phyloP scores from a whole-genome alignment of 2,113 vertebrate species.

The Coreoperca whiteheadi region DNA sequence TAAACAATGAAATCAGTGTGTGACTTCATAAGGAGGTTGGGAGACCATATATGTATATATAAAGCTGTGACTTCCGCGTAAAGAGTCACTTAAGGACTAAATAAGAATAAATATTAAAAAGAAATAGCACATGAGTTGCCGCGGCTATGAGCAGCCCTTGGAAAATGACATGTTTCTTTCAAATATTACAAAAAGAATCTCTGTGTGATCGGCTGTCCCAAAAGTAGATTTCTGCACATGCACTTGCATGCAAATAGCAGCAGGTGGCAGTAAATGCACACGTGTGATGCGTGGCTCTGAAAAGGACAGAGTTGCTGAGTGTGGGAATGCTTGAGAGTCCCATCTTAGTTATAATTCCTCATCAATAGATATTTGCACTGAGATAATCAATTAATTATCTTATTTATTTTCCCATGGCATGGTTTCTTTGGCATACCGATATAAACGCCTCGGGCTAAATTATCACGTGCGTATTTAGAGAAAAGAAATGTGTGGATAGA shows the following conservation, averaged over 20 bases:
- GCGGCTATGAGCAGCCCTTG: not conserved
- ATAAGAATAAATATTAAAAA: not conserved
- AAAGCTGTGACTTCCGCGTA: not conserved
- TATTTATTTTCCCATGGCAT: conserved; percentile 5
- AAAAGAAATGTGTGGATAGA: not conserved
- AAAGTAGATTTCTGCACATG: not conserved
- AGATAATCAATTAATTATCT: not conserved
- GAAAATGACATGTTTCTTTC: not conserved
- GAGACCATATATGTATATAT: not conserved
- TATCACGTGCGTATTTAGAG: not conserved
- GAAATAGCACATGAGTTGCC: not conserved
- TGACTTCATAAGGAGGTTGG: not conserved
- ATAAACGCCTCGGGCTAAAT: not conserved
- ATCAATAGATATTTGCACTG: conserved; percentile 18
- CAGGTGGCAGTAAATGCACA: conserved; percentile 57
- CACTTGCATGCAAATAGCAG: conserved; percentile 23
- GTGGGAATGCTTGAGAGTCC: not conserved
- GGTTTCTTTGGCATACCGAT: not conserved
- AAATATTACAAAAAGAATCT: not conserved
- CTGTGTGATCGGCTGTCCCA: not conserved
- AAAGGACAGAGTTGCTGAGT: not conserved
- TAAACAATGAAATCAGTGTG: not conserved
- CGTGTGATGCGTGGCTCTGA: not conserved
- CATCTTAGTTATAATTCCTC: not conserved
- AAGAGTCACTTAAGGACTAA: not conserved